Evolutionary conservation across 2,888 invertebrate genomes (phyloP).

Genomic region (Volucella bombylans): DNA sequence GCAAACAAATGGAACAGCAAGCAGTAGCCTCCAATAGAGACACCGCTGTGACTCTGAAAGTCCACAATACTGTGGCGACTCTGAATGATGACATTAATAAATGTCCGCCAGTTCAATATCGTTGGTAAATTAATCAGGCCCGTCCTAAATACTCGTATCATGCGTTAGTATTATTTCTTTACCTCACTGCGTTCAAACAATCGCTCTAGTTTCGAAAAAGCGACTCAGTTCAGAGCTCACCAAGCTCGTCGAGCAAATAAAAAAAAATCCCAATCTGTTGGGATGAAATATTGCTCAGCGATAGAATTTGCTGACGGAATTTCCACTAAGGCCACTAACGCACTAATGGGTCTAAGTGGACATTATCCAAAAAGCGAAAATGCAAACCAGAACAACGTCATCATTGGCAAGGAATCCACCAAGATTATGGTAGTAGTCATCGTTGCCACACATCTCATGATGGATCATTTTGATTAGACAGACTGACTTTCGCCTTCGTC

Average conservation of each 20-base stretch:
- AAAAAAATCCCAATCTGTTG: slow-evolving; percentile 14
- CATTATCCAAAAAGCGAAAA: slow-evolving; percentile 60
- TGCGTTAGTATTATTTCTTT: slow-evolving; percentile 53
- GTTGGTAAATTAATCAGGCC: slow-evolving; percentile 69
- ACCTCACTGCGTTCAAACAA: slow-evolving; percentile 13
- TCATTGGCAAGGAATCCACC: slow-evolving; percentile 16
- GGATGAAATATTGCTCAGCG: slow-evolving; percentile 64
- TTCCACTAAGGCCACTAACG: slow-evolving; percentile 37
- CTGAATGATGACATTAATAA: slow-evolving; percentile 72
- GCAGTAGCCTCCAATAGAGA: slow-evolving; percentile 40
- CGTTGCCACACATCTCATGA: slow-evolving; percentile 69
- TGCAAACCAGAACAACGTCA: slow-evolving; percentile 59
- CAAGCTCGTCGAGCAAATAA: neutral
- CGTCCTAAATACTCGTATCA: slow-evolving; percentile 54
- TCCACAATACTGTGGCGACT: too few relatives aligned
- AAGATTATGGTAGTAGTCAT: slow-evolving; percentile 34
- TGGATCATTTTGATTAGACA: slow-evolving; percentile 70
- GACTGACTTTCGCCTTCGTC: slow-evolving; percentile 70
- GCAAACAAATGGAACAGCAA: slow-evolving; percentile 53
- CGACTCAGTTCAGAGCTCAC: neutral
- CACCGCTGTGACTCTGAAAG: slow-evolving; percentile 22
- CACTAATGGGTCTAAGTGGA: slow-evolving; percentile 72
- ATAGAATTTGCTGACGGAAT: slow-evolving; percentile 62
- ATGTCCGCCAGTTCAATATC: slow-evolving; percentile 70
- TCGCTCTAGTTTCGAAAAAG: slow-evolving; percentile 46